Evolutionary conservation across 2,888 invertebrate genomes (phyloP).

Genomic region (Lucinisca nassula): DNA sequence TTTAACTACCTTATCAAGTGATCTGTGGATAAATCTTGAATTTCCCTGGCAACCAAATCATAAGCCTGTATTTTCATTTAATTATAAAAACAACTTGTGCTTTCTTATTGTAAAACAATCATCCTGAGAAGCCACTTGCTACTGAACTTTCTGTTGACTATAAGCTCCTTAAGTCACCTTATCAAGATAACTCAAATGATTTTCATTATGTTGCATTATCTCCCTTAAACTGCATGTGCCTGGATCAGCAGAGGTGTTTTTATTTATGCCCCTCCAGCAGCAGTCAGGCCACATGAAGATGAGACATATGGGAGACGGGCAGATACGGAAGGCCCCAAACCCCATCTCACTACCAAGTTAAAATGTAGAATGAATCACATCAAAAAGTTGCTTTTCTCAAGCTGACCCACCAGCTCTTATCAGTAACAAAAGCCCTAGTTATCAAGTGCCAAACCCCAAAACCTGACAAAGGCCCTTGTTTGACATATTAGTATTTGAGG

Average conservation of each 20-base stretch:
- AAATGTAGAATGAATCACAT: too few relatives aligned
- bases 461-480: slow-evolving; percentile 14
- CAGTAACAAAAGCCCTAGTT: neutral
- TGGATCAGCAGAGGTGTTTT: too few relatives aligned
- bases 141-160: neutral
- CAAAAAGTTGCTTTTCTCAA: too few relatives aligned
- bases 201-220: neutral
- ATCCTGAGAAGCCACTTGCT: neutral
- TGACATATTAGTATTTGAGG: slow-evolving; percentile 9
- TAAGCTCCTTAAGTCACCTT: neutral
- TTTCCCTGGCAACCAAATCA: slow-evolving; percentile 3
- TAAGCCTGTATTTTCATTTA: neutral
- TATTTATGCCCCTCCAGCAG: too few relatives aligned
- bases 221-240: neutral
- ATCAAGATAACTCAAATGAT: neutral
- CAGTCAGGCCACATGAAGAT: too few relatives aligned
- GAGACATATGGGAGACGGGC: too few relatives aligned
- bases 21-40: too few relatives aligned
- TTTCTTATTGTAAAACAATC: slow-evolving; percentile 6
- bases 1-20: too few relatives aligned
- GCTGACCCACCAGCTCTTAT: too few relatives aligned
- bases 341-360: too few relatives aligned
- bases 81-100: neutral
- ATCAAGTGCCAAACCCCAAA: neutral
- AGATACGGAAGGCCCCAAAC: too few relatives aligned